A percentile compares a stretch with the other conserved stretches of the same genome.
Conservation (phyloP, 2,113 vertebrate species). For the Phrynosoma blainvillii region DNA sequence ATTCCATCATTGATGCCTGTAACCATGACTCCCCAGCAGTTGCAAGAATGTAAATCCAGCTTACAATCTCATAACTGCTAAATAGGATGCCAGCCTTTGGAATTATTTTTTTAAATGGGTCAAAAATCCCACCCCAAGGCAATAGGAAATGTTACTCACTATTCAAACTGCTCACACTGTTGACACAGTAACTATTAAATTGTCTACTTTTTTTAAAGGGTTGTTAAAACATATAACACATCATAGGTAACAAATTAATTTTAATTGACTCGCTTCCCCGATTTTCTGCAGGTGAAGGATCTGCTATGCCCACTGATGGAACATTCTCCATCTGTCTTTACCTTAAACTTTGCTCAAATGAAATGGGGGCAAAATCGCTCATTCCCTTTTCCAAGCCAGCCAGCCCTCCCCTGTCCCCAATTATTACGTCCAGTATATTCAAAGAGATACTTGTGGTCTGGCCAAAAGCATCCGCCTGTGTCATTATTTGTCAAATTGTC, state of each 20-base stretch:
- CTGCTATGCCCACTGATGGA: not conserved
- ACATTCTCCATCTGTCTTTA: not conserved
- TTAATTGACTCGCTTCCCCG: not conserved
- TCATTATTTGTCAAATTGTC: slow-evolving; percentile 62
- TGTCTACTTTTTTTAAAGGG: too few relatives aligned
- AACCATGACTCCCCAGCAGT: too few relatives aligned
- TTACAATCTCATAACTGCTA: too few relatives aligned
- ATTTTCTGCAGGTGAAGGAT: not conserved
- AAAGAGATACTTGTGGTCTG: slow-evolving; percentile 44
- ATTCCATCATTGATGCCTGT: too few relatives aligned
- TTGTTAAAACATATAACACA: not conserved
- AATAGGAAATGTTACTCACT: too few relatives aligned
- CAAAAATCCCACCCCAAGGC: too few relatives aligned
- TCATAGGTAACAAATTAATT: not conserved
- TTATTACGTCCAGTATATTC: slow-evolving; percentile 6
- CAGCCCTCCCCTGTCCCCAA: too few relatives aligned
- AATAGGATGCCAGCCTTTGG: too few relatives aligned
- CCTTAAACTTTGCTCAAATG: not conserved
- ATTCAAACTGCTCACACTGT: too few relatives aligned
- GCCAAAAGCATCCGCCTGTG: slow-evolving; percentile 36
- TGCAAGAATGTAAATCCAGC: too few relatives aligned
- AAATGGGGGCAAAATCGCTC: not conserved
- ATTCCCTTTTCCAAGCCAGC: not conserved
- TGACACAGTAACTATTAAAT: too few relatives aligned
- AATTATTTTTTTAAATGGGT: too few relatives aligned